Evolutionary conservation across 2,888 invertebrate genomes (phyloP).

Genomic region (Amiota mariae): DNA sequence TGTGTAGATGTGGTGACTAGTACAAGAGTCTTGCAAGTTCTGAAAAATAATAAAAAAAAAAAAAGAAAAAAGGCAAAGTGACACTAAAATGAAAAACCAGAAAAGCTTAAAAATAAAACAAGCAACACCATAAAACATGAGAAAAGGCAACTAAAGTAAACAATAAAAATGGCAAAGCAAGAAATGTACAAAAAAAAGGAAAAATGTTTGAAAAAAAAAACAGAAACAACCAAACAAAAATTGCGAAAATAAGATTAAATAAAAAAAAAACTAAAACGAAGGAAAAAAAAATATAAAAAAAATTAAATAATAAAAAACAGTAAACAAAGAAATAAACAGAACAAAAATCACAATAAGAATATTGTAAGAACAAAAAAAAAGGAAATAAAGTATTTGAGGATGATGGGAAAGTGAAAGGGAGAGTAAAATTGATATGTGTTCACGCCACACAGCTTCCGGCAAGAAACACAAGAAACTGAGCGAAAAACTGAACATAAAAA

Average conservation of each 20-base stretch:
- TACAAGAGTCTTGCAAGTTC: no score
- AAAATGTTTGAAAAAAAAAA: background rate
- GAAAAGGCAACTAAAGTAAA: background rate
- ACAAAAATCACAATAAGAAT: slow-evolving; percentile 8
- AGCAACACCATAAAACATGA: background rate
- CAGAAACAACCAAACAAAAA: background rate
- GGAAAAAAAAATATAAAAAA: slow-evolving; percentile 12
- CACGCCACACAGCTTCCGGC: slow-evolving; percentile 57
- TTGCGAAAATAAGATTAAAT: slow-evolving; percentile 8
- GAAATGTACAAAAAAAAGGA: background rate
- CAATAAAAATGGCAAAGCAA: background rate
- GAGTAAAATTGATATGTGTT: slow-evolving; percentile 43
- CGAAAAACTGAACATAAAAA: slow-evolving; percentile 34
- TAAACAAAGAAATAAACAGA: slow-evolving; percentile 26
- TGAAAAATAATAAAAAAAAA: background rate
- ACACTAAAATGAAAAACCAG: background rate
- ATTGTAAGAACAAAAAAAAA: background rate
- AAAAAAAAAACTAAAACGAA: background rate
- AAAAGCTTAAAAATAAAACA: background rate
- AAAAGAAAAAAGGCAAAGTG: background rate
- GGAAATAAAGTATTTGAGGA: background rate
- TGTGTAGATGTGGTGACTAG: no score
- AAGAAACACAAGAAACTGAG: slow-evolving; percentile 45
- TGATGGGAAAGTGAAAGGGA: slow-evolving; percentile 25
- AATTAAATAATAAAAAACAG: slow-evolving; percentile 14